Percentiles rank a stretch among this genome's conserved stretches.
Evolutionary conservation across 1,140 invertebrate species (phyloP).

Genomic region (Rhopalosiphum maidis): DNA sequence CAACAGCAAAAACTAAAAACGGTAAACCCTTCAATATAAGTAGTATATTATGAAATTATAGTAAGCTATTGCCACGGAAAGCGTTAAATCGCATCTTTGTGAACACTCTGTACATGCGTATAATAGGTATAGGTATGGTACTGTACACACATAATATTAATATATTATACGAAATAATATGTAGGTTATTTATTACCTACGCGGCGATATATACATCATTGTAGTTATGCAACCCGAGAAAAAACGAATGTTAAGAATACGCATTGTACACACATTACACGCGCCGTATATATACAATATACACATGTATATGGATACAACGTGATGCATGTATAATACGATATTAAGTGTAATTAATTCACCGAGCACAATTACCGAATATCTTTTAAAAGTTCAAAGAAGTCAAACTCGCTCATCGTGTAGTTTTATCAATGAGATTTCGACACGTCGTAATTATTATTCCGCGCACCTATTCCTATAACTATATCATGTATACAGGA

Average conservation of each 20-base stretch:
- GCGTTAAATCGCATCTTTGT: background rate
- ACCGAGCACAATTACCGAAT: background rate
- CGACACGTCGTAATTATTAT: slow-evolving; percentile 4
- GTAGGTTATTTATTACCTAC: background rate
- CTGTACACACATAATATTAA: background rate
- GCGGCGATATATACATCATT: background rate
- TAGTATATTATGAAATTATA: no score
- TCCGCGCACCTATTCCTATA: background rate
- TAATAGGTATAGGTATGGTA: no score
- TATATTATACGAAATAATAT: slow-evolving; percentile 8
- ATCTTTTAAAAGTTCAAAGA: background rate
- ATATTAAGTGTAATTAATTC: slow-evolving; percentile 26
- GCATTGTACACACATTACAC: background rate
- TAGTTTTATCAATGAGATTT: slow-evolving; percentile 37
- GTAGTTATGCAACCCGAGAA: background rate
- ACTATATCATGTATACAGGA: no score
- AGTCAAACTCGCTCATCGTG: background rate
- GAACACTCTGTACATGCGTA: background rate
- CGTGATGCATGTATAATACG: background rate
- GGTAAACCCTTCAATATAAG: background rate
- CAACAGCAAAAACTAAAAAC: background rate
- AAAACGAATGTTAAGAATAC: slow-evolving; percentile 16
- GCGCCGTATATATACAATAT: background rate
- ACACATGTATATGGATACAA: background rate
- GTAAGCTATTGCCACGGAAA: no score